These are phyloP conservation scores for Telmatochromis sp. DNA, from an alignment of 2,113 vertebrate species.

Conservation along the genomic window DNA sequence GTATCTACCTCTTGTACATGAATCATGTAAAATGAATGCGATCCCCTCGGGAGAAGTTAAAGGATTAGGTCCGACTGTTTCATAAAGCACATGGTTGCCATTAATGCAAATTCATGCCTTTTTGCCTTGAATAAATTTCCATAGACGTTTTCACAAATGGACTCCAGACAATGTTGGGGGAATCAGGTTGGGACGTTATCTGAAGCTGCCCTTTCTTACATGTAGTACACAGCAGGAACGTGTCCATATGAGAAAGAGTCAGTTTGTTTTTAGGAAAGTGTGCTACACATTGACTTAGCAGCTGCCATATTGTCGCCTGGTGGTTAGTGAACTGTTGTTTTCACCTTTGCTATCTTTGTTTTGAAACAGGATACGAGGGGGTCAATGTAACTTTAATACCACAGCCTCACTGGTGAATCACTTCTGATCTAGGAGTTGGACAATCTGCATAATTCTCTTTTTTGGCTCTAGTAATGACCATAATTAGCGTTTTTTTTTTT, in stretches of 20 bases:
- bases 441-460: neutral
- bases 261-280: neutral
- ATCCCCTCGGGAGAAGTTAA: neutral
- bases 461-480: neutral
- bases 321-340: neutral
- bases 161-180: neutral
- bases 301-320: neutral
- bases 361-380: neutral
- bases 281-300: neutral
- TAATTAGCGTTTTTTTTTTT: neutral
- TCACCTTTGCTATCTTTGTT: neutral
- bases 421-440: neutral
- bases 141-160: neutral
- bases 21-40: conserved; percentile 17
- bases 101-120: neutral
- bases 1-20: neutral
- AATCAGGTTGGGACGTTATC: neutral
- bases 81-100: neutral
- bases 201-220: neutral
- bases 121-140: neutral
- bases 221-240: neutral
- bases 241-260: neutral
- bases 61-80: neutral
- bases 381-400: neutral
- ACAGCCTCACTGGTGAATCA: neutral